Evolutionary conservation across 2,113 vertebrate genomes (phyloP), one percentile per base, ranked within the genome.

Genomic region (Dicaeum eximium): DNA sequence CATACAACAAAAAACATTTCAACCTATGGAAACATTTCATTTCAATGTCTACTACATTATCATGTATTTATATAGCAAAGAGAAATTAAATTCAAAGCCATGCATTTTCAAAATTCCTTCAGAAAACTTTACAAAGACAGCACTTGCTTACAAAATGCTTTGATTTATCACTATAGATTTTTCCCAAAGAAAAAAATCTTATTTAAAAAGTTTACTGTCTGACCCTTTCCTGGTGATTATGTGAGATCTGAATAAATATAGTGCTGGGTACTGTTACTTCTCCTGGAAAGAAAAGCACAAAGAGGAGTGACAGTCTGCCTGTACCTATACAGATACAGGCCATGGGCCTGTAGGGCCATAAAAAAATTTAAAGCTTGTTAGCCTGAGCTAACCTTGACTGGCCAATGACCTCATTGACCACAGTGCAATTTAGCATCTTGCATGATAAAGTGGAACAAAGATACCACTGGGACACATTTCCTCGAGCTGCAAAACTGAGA

Each of bases 331-430:
- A 53, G 30, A n/a, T 28, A 70, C 13, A 80, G 71, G 23, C 38
- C 54, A 64, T 0, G 1, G n/a, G 33, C 27, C 9, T 6, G 1
- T 3, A 60, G 6, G 8, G 28, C 35, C 58, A 16, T 38, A 53
- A 89, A 67, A 22, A 33, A 22, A 3, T 2, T 16, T 23, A 67
- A 28, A 87, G 17, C 33, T 70, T 82, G 5, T 38, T 65, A 69
- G 33, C 42, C 61, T 82, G 31, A 82, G 4, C 19, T 91, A 61
- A 77, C 9, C 1, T 28, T 77, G 31, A 33, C 17, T 57, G 44
- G 19, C 38, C 44, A 67, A 4, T 37, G 72, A 78, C 73, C n/a
- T 80, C 42, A 15, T 0, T 92, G 94, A 80, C 79, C 42, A 38
- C 20, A 50, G 16, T 11, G 28, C 33, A 72, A 28, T 27, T 23